phyloP scores from a whole-genome alignment of 2,888 invertebrate species.

The Ctenicera cuprea region DNA sequence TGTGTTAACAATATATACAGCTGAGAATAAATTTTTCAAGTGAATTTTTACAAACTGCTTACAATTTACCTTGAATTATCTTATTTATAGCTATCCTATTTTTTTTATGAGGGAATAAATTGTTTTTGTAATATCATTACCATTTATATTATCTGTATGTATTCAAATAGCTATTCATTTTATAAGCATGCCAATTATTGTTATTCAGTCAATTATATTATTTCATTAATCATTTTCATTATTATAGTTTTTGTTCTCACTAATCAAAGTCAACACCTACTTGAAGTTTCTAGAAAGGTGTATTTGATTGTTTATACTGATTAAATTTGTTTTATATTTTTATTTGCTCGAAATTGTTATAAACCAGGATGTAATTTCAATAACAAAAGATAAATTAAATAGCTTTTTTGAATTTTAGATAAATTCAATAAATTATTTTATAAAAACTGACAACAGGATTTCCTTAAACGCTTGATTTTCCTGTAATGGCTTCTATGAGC shows the following conservation, averaged over 20 bases:
- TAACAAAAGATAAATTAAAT: no score
- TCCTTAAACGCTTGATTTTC: no score
- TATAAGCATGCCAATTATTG: not conserved
- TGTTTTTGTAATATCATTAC: not conserved
- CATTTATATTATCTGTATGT: not conserved
- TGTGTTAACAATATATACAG: not conserved
- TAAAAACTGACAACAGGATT: no score
- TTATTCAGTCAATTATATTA: not conserved
- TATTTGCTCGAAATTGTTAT: no score
- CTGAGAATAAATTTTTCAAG: not conserved
- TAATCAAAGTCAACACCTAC: not conserved
- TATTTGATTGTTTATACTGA: no score
- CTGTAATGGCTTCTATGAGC: no score
- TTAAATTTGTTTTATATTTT: no score
- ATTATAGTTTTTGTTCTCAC: not conserved
- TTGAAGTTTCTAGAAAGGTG: no score
- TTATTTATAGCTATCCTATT: slow-evolving; percentile 12
- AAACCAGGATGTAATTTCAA: no score
- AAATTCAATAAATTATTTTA: no score
- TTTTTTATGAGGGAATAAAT: slow-evolving; percentile 6
- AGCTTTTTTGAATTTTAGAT: no score
- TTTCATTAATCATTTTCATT: not conserved
- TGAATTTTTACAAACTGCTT: not conserved
- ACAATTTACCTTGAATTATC: slow-evolving; percentile 18
- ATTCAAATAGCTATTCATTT: not conserved